A percentile compares a stretch with the other conserved stretches of the same genome.
phyloP scores from a whole-genome alignment of 2,888 invertebrate species.

The Nudaria mundana region DNA sequence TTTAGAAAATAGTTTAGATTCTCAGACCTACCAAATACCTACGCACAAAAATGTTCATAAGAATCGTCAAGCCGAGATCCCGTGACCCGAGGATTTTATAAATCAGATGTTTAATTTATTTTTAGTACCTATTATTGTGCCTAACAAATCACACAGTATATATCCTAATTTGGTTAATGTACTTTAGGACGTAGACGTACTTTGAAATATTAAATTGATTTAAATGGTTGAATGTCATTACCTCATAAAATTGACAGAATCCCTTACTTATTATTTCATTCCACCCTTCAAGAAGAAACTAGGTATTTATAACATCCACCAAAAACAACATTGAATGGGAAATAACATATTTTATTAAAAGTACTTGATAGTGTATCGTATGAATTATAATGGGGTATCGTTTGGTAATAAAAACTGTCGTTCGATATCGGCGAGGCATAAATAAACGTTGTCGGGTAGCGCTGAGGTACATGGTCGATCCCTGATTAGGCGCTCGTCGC shows the following conservation, averaged over 20 bases:
- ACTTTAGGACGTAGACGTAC: conserved; percentile 1
- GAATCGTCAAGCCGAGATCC: no score
- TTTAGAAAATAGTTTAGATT: no score
- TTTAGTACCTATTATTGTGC: no score
- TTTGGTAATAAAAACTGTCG: conserved; percentile 62
- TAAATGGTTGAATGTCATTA: conserved; percentile 9
- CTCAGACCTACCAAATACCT: no score
- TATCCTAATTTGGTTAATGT: conserved; percentile 1
- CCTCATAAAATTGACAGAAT: conserved; percentile 4
- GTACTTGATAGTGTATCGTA: conserved; percentile 35
- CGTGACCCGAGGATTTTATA: no score
- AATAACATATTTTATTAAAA: conserved; percentile 31
- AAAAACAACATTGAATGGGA: conserved; percentile 24
- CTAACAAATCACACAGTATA: no score
- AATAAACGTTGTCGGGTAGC: conserved; percentile 70
- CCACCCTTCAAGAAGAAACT: conserved; percentile 9
- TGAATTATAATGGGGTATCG: conserved; percentile 55
- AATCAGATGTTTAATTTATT: no score
- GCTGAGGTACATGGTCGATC: conserved; percentile 64
- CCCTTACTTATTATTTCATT: conserved; percentile 6
- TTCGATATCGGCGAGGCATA: conserved; percentile 67
- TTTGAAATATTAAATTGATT: conserved; percentile 6
- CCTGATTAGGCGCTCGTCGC: conserved; percentile 68
- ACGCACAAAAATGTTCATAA: no score
- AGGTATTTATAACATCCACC: conserved; percentile 11